These are phyloP conservation scores for Oncopodura yosiiana DNA, from an alignment of 1,140 invertebrate species.

Conservation along the genomic window DNA sequence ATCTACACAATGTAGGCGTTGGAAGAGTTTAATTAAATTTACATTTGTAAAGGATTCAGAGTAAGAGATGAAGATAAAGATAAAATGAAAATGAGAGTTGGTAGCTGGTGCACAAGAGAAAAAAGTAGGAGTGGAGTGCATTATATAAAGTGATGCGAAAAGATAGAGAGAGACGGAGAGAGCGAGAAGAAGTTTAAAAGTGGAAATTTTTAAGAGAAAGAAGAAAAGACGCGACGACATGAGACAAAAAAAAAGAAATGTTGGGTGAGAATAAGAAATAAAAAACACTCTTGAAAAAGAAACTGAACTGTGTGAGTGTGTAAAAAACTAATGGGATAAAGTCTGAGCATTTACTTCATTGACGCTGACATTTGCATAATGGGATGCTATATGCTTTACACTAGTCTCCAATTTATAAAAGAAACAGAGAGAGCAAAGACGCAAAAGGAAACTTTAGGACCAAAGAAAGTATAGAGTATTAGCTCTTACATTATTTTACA, in stretches of 20 bases:
- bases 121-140: background rate
- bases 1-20: slow-evolving; percentile 5
- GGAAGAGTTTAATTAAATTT: slow-evolving; percentile 20
- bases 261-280: slow-evolving; percentile 12
- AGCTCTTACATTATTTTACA: too few species aligned
- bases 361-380: too few species aligned
- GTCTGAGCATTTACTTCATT: too few species aligned
- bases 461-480: too few species aligned
- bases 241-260: slow-evolving; percentile 16
- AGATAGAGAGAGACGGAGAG: slow-evolving; percentile 8
- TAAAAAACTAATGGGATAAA: too few species aligned
- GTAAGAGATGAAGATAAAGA: slow-evolving; percentile 13
- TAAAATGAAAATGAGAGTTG: background rate
- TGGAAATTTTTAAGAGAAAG: slow-evolving; percentile 1
- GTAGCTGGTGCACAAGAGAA: background rate
- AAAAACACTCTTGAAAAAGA: slow-evolving; percentile 9
- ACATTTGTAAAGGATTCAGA: slow-evolving; percentile 19
- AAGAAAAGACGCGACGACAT: slow-evolving; percentile 1
- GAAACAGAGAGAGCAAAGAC: too few species aligned
- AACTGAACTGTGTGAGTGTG: background rate
- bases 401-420: too few species aligned
- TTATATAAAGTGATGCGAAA: background rate
- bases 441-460: too few species aligned
- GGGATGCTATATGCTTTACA: too few species aligned
- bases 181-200: too few species aligned